Evolutionary conservation across 2,797 vertebrate species (phyloP).

Genomic region (Odontamblyopus lacepedii): DNA sequence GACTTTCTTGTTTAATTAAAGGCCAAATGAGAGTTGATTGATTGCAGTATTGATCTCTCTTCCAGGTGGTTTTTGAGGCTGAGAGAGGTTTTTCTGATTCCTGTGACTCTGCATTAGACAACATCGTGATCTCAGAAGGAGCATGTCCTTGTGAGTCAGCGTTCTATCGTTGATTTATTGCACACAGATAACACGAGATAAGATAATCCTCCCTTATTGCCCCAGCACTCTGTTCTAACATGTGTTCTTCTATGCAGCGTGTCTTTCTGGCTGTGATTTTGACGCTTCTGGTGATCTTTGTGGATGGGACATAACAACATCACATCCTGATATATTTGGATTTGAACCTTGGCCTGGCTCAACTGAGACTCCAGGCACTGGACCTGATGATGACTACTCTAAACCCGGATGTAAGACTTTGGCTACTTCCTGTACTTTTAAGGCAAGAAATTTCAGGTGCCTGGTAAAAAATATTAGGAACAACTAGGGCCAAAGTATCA

Average conservation of each 20-base stretch:
- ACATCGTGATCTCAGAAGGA: slow-evolving; percentile 78
- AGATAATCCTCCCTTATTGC: neutral
- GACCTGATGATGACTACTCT: slow-evolving; percentile 82
- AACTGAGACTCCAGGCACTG: slow-evolving; percentile 59
- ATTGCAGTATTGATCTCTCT: neutral
- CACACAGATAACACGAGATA: neutral
- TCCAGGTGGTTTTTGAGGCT: slow-evolving; percentile 80
- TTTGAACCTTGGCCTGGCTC: slow-evolving; percentile 70
- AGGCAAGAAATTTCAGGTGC: neutral
- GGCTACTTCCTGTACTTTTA: neutral
- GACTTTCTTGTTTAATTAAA: too few species aligned
- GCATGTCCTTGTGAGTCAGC: slow-evolving; percentile 74
- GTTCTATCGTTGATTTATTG: neutral
- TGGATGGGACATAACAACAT: slow-evolving; percentile 64
- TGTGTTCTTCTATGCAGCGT: slow-evolving; percentile 52
- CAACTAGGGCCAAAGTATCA: too few species aligned
- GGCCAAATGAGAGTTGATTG: too few species aligned
- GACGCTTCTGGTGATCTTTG: slow-evolving; percentile 65
- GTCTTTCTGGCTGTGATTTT: slow-evolving; percentile 77
- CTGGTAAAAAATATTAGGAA: neutral
- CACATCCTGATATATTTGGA: slow-evolving; percentile 17
- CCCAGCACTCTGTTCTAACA: neutral
- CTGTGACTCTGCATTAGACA: slow-evolving; percentile 80
- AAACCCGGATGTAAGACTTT: slow-evolving; percentile 79
- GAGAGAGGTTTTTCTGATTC: slow-evolving; percentile 57